Percentiles rank a stretch among this genome's conserved stretches.
These are phyloP conservation scores for Rhinoderma darwinii DNA, from an alignment of 2,113 vertebrate genomes.

Conservation along the genomic window DNA sequence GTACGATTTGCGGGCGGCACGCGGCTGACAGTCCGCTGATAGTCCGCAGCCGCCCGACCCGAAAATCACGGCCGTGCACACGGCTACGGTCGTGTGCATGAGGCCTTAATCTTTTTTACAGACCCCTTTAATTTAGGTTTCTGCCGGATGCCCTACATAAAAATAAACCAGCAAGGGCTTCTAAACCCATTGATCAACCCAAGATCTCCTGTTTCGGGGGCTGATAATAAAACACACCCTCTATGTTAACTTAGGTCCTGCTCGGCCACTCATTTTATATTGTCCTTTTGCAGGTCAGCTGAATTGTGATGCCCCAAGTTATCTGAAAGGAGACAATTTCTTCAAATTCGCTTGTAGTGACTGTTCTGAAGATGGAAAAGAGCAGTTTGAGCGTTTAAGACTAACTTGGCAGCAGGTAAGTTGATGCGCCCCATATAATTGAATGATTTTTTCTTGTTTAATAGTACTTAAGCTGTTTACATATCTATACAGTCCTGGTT, in stretches of 20 bases:
- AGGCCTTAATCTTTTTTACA: no score
- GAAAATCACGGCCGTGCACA: no score
- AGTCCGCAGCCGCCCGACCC: no score
- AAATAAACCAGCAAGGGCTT: no score
- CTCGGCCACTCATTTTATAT: background rate
- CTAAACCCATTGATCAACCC: no score
- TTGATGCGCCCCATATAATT: conserved; percentile 7
- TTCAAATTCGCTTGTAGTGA: conserved; percentile 90
- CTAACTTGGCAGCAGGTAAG: conserved; percentile 94
- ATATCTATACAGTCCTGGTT: background rate
- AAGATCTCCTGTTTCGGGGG: no score
- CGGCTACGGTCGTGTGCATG: no score
- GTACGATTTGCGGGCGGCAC: no score
- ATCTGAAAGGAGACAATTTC: conserved; percentile 98
- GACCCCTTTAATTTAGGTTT: no score
- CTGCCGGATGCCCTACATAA: no score
- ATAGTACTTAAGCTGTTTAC: background rate
- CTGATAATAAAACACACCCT: background rate
- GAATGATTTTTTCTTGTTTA: background rate
- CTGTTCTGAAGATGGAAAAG: conserved; percentile 91
- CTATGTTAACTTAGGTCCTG: background rate
- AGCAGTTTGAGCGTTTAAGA: conserved; percentile 91
- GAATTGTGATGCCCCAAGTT: conserved; percentile 85
- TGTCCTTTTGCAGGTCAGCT: conserved; percentile 81
- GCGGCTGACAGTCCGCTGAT: no score